These are phyloP conservation scores for Diplodus puntazzo DNA, from an alignment of 2,797 vertebrate genomes.

Conservation along the genomic window DNA sequence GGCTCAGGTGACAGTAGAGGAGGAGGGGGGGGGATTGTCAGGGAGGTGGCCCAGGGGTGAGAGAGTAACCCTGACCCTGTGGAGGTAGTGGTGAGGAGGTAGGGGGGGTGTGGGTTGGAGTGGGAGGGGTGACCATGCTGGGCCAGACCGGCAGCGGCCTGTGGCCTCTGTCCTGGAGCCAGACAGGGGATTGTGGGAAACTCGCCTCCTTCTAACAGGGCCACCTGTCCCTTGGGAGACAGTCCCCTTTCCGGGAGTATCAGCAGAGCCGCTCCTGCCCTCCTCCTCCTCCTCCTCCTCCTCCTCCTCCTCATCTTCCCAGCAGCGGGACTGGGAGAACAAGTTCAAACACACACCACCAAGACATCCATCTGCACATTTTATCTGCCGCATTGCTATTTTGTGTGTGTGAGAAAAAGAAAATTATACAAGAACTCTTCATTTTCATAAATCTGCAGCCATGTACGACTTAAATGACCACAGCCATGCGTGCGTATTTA, in stretches of 20 bases:
- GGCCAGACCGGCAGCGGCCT: constrained; percentile 23
- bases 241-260: constrained; percentile 61
- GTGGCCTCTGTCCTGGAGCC: constrained; percentile 58
- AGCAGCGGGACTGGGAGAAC: constrained; percentile 34
- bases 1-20: constrained; percentile 87
- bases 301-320: constrained; percentile 40
- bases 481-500: constrained; percentile 13
- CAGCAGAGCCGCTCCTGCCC: constrained; percentile 3
- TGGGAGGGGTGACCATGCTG: constrained; percentile 17
- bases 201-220: constrained; percentile 52
- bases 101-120: background rate
- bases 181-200: constrained; percentile 73
- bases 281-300: constrained; percentile 35
- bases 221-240: constrained; percentile 69
- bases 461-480: background rate
- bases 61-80: constrained; percentile 78
- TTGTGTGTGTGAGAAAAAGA: background rate
- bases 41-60: constrained; percentile 63
- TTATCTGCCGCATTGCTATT: background rate
- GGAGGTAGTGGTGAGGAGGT: constrained; percentile 23
- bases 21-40: constrained; percentile 56
- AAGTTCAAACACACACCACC: constrained; percentile 56
- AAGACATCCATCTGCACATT: constrained; percentile 6
- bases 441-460: background rate
- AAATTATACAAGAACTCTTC: background rate